Percentiles rank a stretch among this genome's conserved stretches.
These are phyloP conservation scores for Drosophila sproati DNA, from an alignment of 1,140 invertebrate species.

Conservation along the genomic window DNA sequence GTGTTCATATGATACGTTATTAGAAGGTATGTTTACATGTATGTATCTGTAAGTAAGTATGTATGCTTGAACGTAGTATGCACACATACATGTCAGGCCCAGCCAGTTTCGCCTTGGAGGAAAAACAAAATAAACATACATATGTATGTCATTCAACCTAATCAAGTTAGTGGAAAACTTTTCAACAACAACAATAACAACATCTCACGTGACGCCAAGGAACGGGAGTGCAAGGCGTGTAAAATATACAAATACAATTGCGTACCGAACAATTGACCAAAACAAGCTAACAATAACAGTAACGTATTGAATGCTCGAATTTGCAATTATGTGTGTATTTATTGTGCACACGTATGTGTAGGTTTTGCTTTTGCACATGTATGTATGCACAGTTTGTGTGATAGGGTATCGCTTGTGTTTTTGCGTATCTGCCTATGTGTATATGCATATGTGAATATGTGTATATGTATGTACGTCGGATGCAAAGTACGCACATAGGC, in stretches of 20 bases:
- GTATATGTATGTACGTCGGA: constrained; percentile 11
- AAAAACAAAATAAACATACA: constrained; percentile 37
- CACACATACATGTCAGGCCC: constrained; percentile 23
- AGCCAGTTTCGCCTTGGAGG: constrained; percentile 30
- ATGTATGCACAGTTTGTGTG: constrained; percentile 5
- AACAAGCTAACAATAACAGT: constrained; percentile 47
- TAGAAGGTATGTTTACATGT: constrained; percentile 35
- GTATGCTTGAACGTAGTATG: constrained; percentile 22
- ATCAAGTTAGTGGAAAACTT: constrained; percentile 1
- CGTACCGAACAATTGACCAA: constrained; percentile 17
- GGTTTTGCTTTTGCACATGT: constrained; percentile 4
- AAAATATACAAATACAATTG: constrained; percentile 23
- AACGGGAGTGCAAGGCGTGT: constrained; percentile 17
- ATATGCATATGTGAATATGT: constrained; percentile 3
- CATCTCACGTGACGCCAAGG: constrained; percentile 26
- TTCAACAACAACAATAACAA: not conserved
- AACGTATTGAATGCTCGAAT: not conserved
- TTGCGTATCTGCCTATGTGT: not conserved
- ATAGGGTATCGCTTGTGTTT: constrained; percentile 11
- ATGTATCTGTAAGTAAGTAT: constrained; percentile 16
- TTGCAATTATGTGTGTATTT: constrained; percentile 25
- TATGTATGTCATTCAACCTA: not conserved
- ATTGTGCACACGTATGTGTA: constrained; percentile 4
- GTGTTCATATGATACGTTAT: constrained; percentile 21
- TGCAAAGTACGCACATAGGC: constrained; percentile 36